phyloP scores from a whole-genome alignment of 2,113 vertebrate genomes.

The Ursus arctos region DNA sequence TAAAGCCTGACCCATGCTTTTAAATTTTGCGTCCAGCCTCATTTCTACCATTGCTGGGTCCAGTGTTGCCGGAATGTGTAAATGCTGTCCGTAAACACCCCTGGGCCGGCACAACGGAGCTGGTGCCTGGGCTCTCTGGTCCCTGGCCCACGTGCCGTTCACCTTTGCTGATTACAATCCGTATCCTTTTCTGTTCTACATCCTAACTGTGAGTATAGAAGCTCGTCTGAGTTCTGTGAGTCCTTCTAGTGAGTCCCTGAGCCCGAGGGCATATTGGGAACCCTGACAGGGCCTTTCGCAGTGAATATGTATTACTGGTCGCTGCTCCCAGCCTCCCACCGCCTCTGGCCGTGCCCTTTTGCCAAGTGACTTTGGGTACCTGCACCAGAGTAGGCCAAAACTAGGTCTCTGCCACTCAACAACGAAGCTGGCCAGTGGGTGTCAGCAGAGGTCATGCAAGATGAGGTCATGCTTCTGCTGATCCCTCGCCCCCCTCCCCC shows the following conservation, averaged over 20 bases:
- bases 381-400: neutral
- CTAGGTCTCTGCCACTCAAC: neutral
- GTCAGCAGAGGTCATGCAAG: neutral
- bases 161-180: neutral
- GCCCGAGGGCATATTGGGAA: neutral
- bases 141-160: neutral
- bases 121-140: neutral
- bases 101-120: neutral
- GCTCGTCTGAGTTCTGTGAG: neutral
- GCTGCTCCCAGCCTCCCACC: neutral
- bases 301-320: neutral
- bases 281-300: neutral
- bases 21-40: neutral
- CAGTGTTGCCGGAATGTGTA: neutral
- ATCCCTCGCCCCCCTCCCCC: neutral
- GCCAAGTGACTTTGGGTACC: neutral
- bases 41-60: neutral
- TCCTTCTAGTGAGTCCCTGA: neutral
- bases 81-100: neutral
- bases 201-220: neutral
- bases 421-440: neutral
- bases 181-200: neutral
- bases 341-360: neutral
- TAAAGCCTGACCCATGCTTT: neutral
- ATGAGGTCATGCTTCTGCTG: neutral